A percentile compares a stretch with the other conserved stretches of the same genome.
Evolutionary conservation across 30 jellyfish, hydroid and myxozoan species (phyloP).

Genomic region (Aurelia aurita complex sp. Pacific): DNA sequence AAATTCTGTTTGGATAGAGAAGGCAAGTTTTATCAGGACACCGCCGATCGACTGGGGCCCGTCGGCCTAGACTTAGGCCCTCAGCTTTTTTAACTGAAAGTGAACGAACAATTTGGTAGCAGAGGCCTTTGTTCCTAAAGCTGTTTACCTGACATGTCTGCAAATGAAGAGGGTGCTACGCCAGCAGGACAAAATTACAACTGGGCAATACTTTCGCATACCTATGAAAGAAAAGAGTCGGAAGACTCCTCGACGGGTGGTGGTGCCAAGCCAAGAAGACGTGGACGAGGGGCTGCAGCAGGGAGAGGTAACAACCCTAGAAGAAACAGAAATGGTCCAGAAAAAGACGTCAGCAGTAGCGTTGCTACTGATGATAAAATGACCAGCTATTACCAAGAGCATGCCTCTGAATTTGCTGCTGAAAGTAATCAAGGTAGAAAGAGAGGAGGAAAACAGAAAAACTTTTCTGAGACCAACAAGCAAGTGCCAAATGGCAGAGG

Average conservation of each 20-base stretch:
- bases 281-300: neutral
- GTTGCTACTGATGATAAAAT: neutral
- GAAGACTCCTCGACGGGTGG: too few relatives aligned
- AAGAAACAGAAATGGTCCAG: neutral
- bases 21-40: too few relatives aligned
- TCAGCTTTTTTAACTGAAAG: too few relatives aligned
- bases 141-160: conserved; percentile 13
- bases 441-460: conserved; percentile 1
- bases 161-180: neutral
- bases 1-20: too few relatives aligned
- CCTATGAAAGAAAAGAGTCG: conserved; percentile 4
- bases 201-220: conserved; percentile 42
- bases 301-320: neutral
- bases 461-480: too few relatives aligned
- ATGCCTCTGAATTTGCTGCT: neutral
- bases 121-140: too few relatives aligned
- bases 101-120: too few relatives aligned
- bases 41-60: too few relatives aligned
- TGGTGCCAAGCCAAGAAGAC: neutral
- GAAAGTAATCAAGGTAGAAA: neutral
- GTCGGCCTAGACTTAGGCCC: too few relatives aligned
- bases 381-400: neutral
- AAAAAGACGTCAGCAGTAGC: neutral
- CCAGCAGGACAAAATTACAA: neutral
- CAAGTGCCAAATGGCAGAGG: neutral